A percentile compares a stretch with the other conserved stretches of the same genome.
phyloP scores from a whole-genome alignment of 2,797 vertebrate species.

The Argentina silus region DNA sequence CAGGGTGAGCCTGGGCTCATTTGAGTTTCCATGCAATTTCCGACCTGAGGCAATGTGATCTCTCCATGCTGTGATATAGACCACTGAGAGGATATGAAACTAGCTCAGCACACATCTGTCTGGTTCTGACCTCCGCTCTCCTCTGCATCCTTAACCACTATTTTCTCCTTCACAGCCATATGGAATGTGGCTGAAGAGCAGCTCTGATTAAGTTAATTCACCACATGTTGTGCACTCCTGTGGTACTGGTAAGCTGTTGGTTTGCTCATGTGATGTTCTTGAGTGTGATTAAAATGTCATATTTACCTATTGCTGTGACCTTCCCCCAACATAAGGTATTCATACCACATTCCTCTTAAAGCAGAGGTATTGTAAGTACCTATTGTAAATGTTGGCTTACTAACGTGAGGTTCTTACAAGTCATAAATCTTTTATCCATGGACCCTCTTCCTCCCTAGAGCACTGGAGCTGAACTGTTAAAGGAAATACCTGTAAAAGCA shows the following conservation, averaged over 20 bases:
- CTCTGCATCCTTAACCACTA: background rate
- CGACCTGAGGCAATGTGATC: slow-evolving; percentile 2
- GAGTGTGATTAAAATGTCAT: slow-evolving; percentile 60
- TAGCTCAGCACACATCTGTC: slow-evolving; percentile 38
- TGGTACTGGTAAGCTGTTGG: slow-evolving; percentile 27
- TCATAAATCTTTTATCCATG: slow-evolving; percentile 39
- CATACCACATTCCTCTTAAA: no score
- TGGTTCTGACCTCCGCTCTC: slow-evolving; percentile 3
- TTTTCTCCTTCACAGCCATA: slow-evolving; percentile 22
- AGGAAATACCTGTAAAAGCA: background rate
- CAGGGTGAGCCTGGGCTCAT: slow-evolving; percentile 17
- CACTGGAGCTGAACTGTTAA: background rate
- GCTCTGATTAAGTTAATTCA: slow-evolving; percentile 40
- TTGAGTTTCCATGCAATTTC: slow-evolving; percentile 26
- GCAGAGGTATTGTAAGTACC: no score
- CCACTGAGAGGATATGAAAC: slow-evolving; percentile 44
- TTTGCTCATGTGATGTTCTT: slow-evolving; percentile 14
- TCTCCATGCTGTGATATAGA: slow-evolving; percentile 14
- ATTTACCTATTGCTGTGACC: slow-evolving; percentile 52
- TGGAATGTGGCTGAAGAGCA: slow-evolving; percentile 26
- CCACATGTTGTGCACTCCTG: slow-evolving; percentile 20
- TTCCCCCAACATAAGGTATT: slow-evolving; percentile 37
- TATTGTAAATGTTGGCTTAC: no score
- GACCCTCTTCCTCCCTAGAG: slow-evolving; percentile 25
- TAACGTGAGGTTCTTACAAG: no score